These are phyloP conservation scores for Pachypeltis micranthus DNA, from an alignment of 1,140 invertebrate species.

Conservation along the genomic window DNA sequence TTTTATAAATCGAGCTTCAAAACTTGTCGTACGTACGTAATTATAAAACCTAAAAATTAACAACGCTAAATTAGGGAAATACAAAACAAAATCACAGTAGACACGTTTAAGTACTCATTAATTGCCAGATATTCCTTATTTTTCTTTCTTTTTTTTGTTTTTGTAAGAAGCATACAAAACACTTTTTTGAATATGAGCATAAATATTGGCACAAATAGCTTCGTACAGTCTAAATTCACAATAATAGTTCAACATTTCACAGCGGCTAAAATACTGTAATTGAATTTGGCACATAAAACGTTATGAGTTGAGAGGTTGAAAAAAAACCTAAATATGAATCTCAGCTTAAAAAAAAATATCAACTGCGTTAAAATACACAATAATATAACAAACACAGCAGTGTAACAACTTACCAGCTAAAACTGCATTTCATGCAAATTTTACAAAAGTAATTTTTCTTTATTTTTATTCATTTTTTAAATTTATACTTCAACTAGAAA, in stretches of 20 bases:
- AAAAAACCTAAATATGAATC: constrained; percentile 3
- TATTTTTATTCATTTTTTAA: background rate
- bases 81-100: constrained; percentile 20
- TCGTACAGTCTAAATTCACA: constrained; percentile 20
- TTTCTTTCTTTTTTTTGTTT: too few relatives aligned
- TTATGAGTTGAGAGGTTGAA: background rate
- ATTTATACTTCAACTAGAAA: too few relatives aligned
- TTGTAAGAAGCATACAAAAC: constrained; percentile 6
- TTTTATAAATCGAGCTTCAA: too few relatives aligned
- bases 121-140: constrained; percentile 14
- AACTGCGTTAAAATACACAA: constrained; percentile 7
- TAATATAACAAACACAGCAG: constrained; percentile 11
- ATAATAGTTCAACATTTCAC: constrained; percentile 19
- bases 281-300: constrained; percentile 19
- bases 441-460: background rate
- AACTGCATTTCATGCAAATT: constrained; percentile 2
- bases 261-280: constrained; percentile 19
- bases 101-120: constrained; percentile 16
- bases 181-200: constrained; percentile 20
- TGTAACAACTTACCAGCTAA: constrained; percentile 3
- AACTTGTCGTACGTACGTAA: constrained; percentile 10
- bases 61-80: constrained; percentile 12
- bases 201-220: constrained; percentile 20
- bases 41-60: constrained; percentile 3
- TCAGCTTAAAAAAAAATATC: constrained; percentile 11